Evolutionary conservation across 2,797 vertebrate genomes (phyloP).

Genomic region (Leptoclinus maculatus): DNA sequence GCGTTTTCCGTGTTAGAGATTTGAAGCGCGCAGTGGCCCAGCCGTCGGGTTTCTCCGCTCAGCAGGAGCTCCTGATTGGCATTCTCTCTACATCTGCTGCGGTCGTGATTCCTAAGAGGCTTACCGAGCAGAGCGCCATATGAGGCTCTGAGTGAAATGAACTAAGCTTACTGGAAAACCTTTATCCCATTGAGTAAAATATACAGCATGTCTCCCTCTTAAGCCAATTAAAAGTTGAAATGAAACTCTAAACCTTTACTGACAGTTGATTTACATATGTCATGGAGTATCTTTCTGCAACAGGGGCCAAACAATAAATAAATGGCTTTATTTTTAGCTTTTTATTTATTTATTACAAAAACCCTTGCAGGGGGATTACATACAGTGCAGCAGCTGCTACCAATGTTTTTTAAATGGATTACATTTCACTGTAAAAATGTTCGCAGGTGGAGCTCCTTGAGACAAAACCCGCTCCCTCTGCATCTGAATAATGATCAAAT

Average conservation of each 20-base stretch:
- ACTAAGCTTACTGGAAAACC: slow-evolving; percentile 49
- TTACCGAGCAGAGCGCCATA: slow-evolving; percentile 63
- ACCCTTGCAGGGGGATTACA: not conserved
- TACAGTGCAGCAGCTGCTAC: not conserved
- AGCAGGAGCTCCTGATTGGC: slow-evolving; percentile 71
- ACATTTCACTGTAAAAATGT: not conserved
- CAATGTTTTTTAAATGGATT: slow-evolving; percentile 1
- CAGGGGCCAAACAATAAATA: not conserved
- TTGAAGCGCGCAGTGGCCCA: slow-evolving; percentile 31
- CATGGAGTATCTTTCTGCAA: not conserved
- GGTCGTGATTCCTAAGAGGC: slow-evolving; percentile 68
- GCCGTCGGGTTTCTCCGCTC: slow-evolving; percentile 52
- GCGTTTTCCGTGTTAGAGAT: not conserved
- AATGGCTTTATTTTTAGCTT: not conserved
- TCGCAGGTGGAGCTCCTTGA: not conserved
- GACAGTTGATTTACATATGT: not conserved
- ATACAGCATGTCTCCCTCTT: slow-evolving; percentile 9
- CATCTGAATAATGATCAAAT: not conserved
- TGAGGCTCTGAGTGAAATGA: slow-evolving; percentile 63
- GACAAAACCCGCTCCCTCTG: not conserved
- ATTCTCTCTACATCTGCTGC: slow-evolving; percentile 68
- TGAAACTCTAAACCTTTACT: not conserved
- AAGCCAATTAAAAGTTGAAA: slow-evolving; percentile 12
- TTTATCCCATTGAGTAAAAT: slow-evolving; percentile 29
- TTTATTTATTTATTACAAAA: not conserved